Evolutionary conservation across 1,140 invertebrate species (phyloP).

Genomic region (Zaprionus vittiger): DNA sequence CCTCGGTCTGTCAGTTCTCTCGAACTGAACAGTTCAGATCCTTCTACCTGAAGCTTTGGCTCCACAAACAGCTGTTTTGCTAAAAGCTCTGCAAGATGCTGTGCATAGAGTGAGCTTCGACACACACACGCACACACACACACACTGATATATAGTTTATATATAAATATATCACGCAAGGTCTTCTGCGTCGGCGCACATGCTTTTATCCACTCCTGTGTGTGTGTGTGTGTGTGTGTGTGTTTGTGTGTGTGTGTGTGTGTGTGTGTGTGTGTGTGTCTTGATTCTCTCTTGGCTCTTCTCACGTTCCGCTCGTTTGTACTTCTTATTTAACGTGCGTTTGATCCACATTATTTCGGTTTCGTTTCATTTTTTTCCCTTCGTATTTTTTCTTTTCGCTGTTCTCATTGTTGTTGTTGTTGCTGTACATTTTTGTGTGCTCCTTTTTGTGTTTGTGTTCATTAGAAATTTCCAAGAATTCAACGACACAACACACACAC

Average conservation of each 20-base stretch:
- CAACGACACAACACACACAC: constrained; percentile 62
- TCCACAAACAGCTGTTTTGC: neutral
- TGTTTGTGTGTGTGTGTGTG: neutral
- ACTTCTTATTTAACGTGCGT: constrained; percentile 58
- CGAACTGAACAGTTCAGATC: too few relatives aligned
- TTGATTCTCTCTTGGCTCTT: constrained; percentile 61
- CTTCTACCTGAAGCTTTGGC: neutral
- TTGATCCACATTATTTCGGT: constrained; percentile 68
- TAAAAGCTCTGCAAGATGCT: neutral
- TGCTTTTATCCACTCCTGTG: constrained; percentile 30
- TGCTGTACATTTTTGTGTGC: constrained; percentile 66
- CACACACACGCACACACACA: neutral
- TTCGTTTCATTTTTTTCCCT: constrained; percentile 30
- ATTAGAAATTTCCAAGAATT: constrained; percentile 80
- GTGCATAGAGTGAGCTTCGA: neutral
- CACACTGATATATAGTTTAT: neutral
- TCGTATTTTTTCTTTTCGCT: constrained; percentile 7
- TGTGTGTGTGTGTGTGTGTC: constrained; percentile 15
- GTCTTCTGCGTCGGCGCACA: constrained; percentile 38
- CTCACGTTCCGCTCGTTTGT: constrained; percentile 55
- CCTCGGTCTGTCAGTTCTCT: too few relatives aligned
- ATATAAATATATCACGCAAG: neutral
- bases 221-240: constrained; percentile 18
- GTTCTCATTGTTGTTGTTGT: neutral
- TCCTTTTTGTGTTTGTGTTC: constrained; percentile 80